Conservation (phyloP, 2,888 invertebrate genomes). For the Schrankia costaestrigalis region DNA sequence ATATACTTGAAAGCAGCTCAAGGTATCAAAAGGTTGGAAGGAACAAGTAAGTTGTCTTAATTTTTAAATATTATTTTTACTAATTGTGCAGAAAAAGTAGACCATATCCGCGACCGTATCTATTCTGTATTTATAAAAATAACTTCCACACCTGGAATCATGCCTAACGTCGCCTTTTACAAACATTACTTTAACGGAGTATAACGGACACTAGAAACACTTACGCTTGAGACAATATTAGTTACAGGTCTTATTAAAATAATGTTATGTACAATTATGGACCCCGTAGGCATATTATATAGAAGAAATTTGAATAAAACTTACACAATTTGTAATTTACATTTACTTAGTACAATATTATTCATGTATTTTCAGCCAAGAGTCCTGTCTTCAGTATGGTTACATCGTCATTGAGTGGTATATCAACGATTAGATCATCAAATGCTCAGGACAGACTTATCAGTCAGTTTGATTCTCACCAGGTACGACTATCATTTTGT, state of each 20-base stretch:
- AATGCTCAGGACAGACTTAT: constrained; percentile 83
- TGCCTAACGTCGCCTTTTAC: not conserved
- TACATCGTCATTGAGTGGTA: constrained; percentile 86
- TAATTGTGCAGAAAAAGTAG: too few species aligned
- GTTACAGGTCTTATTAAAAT: too few species aligned
- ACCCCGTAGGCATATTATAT: too few species aligned
- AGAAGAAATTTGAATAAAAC: too few species aligned
- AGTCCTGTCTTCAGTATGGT: constrained; percentile 91
- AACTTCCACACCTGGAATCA: too few species aligned
- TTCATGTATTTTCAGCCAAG: constrained; percentile 76
- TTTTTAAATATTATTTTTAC: not conserved
- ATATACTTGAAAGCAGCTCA: constrained; percentile 85
- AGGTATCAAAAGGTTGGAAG: constrained; percentile 84
- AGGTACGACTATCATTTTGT: constrained; percentile 49
- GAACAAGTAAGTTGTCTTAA: constrained; percentile 73
- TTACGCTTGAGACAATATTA: too few species aligned
- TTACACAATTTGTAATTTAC: too few species aligned
- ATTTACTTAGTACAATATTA: not conserved
- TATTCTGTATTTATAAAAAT: too few species aligned
- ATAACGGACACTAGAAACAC: too few species aligned
- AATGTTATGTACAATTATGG: too few species aligned
- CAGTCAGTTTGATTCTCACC: constrained; percentile 80
- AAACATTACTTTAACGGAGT: not conserved
- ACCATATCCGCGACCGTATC: too few species aligned
- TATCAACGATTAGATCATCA: constrained; percentile 87